Percentiles rank a stretch among this genome's conserved stretches.
These are phyloP conservation scores for Julus scandinavius DNA, from an alignment of 2,888 invertebrate genomes.

Conservation along the genomic window DNA sequence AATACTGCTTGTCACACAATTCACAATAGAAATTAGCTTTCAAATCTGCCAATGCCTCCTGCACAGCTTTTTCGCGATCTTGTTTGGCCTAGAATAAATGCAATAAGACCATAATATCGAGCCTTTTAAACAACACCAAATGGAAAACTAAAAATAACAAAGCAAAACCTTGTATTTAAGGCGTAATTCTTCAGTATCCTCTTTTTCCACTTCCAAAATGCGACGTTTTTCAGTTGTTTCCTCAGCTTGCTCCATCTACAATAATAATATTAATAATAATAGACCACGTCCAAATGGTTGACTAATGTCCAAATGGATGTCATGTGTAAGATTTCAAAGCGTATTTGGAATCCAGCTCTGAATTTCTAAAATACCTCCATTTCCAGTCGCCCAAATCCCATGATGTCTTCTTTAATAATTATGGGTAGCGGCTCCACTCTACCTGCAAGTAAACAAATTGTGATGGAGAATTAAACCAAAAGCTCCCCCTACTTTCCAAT, in stretches of 20 bases:
- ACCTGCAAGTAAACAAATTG: conserved; percentile 57
- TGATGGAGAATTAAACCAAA: not conserved
- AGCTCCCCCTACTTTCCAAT: not conserved
- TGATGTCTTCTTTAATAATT: conserved; percentile 60
- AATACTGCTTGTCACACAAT: conserved; percentile 61
- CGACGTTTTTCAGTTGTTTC: conserved; percentile 61
- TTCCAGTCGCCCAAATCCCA: conserved; percentile 61
- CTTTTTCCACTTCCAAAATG: conserved; percentile 60
- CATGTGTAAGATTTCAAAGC: not conserved
- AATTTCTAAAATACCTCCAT: conserved; percentile 59
- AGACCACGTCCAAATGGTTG: not conserved
- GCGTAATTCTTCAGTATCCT: conserved; percentile 60
- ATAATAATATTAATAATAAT: not conserved
- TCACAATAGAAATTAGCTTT: conserved; percentile 61
- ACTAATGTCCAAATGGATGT: not conserved
- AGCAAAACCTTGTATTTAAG: conserved; percentile 60
- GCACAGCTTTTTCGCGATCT: conserved; percentile 60
- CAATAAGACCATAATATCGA: not conserved
- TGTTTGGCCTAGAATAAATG: conserved; percentile 59
- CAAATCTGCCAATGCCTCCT: conserved; percentile 60
- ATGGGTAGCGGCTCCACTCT: conserved; percentile 61
- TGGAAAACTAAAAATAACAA: not conserved
- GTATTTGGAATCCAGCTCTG: not conserved
- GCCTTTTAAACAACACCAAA: not conserved
- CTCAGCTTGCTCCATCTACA: conserved; percentile 60